phyloP scores from a whole-genome alignment of 1,140 invertebrate species.

The Nasonia giraulti region DNA sequence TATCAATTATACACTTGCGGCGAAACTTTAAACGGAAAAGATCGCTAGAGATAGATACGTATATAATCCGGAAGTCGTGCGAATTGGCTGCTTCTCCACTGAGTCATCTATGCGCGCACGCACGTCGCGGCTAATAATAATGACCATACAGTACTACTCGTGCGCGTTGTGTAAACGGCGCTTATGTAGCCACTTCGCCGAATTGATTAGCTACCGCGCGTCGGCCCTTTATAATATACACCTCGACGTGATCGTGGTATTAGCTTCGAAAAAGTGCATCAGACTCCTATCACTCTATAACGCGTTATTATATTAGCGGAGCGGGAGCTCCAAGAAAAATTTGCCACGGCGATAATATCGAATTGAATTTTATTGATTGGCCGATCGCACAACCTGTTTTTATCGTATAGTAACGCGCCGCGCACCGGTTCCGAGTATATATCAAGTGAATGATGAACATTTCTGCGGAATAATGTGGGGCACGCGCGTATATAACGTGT shows the following conservation, averaged over 20 bases:
- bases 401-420: too few relatives aligned
- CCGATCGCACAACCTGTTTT: too few relatives aligned
- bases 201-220: conserved; percentile 40
- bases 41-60: not conserved
- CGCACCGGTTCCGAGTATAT: too few relatives aligned
- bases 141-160: not conserved
- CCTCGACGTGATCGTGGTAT: not conserved
- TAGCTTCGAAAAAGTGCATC: not conserved
- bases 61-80: conserved; percentile 24
- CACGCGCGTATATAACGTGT: too few relatives aligned
- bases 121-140: conserved; percentile 20
- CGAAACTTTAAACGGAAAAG: not conserved
- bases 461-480: too few relatives aligned
- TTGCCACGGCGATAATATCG: too few relatives aligned
- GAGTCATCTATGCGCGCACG: not conserved
- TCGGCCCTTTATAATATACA: too few relatives aligned
- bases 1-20: not conserved
- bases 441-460: too few relatives aligned
- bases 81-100: not conserved
- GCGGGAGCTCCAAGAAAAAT: too few relatives aligned
- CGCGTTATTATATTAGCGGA: too few relatives aligned
- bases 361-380: too few relatives aligned
- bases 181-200: conserved; percentile 31
- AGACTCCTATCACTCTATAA: not conserved
- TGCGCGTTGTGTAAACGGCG: conserved; percentile 21